Base-by-base conservation (phyloP, 1,140 invertebrate species). In the Macrosteles quadrilineatus region DNA sequence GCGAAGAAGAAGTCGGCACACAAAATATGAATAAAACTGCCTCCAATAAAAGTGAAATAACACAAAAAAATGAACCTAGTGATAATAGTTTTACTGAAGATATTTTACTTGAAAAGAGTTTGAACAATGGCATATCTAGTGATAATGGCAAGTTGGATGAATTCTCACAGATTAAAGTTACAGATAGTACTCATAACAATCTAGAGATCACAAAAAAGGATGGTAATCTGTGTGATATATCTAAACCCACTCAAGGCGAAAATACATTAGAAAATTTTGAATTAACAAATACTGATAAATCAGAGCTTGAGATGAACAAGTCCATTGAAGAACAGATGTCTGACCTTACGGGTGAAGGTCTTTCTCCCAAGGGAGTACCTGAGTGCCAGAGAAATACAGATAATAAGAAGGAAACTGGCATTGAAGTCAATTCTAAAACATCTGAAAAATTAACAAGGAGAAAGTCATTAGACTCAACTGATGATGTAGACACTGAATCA, bases 21-120 rank as follows among this genome's bases (percentile, higher is more conserved):
- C 47, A 32, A 45, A 82, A 89, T 70, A 64, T 32, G n/a, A 50
- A 19, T 4, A 69, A 72, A 47, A 65, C n/a, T 32, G 85, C 87
- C 17, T 88, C 91, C 75, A 87, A 92, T 66, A 86, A 87, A 75
- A 89, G 82, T 84, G 31, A 67, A 25, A 30, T 17, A 2, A 53
- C 17, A 30, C 11, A 82, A 72, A 91, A 90, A 1, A 85, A 88
- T 74, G 91, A 91, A 63, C 83, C 81, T 47, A 91, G 90, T n/a
- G 80, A 78, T 23, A 86, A 88, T 17, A 88, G 87, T 14, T n/a
- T n/a, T n/a, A n/a, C n/a, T n/a, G n/a, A n/a, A n/a, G n/a, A n/a
- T n/a, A n/a, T n/a, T n/a, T n/a, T n/a, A n/a, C n/a, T n/a, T n/a
- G 82, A 87, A 23, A 88, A 87, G 14, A 88, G 88, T 1, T 90